Evolutionary conservation across 2,888 invertebrate genomes (phyloP).

Genomic region (Catocala fraxini): DNA sequence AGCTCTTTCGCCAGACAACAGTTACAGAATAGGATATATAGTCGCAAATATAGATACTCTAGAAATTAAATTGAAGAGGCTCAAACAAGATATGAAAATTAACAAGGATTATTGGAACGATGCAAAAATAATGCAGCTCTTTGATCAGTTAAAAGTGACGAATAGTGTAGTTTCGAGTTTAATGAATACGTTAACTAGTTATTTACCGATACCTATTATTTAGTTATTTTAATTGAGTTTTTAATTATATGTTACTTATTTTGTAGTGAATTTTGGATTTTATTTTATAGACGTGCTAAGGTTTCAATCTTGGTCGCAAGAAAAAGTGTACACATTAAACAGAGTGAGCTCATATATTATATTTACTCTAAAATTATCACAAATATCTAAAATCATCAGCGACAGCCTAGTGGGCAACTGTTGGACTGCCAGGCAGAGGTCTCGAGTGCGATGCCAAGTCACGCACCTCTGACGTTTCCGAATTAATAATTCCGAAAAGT

Average conservation of each 20-base stretch:
- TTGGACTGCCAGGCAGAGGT: no score
- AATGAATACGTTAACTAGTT: slow-evolving; percentile 46
- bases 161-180: slow-evolving; percentile 49
- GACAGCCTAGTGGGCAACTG: no score
- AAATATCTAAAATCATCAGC: no score
- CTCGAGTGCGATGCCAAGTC: no score
- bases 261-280: no score
- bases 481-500: no score
- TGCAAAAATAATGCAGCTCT: slow-evolving; percentile 53
- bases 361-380: no score
- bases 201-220: slow-evolving; percentile 16
- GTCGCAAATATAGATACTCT: slow-evolving; percentile 64
- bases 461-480: no score
- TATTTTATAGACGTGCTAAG: no score
- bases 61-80: slow-evolving; percentile 52
- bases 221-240: neutral
- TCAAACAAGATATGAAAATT: slow-evolving; percentile 50
- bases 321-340: no score
- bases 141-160: slow-evolving; percentile 57
- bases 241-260: neutral
- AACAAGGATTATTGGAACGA: slow-evolving; percentile 53
- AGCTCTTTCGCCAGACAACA: slow-evolving; percentile 40
- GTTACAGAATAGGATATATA: slow-evolving; percentile 64
- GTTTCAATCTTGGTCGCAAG: no score
- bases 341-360: no score